Percentiles rank a stretch among this genome's conserved stretches.
Evolutionary conservation across 2,888 invertebrate genomes (phyloP).

Genomic region (Molanna angustata): DNA sequence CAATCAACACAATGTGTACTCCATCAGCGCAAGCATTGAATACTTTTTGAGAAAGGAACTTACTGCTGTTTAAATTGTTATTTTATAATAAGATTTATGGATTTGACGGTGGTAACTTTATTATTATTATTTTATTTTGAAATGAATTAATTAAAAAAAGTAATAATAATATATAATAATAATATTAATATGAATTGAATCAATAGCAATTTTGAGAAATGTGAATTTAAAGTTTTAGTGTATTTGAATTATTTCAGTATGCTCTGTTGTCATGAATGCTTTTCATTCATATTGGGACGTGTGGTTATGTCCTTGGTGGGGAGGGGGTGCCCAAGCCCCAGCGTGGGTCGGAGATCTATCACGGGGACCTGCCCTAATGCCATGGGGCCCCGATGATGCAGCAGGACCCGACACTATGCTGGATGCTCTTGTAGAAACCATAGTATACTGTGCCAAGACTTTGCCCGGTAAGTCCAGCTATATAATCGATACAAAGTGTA

Average conservation of each 20-base stretch:
- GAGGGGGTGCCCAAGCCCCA: constrained; percentile 11
- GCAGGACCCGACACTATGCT: constrained; percentile 24
- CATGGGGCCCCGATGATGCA: constrained; percentile 22
- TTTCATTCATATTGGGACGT: constrained; percentile 29
- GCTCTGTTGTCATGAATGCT: constrained; percentile 23
- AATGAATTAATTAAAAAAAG: too few relatives aligned
- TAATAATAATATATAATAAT: too few relatives aligned
- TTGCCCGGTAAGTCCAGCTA: constrained; percentile 24
- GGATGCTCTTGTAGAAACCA: constrained; percentile 27
- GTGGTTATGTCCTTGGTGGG: constrained; percentile 31
- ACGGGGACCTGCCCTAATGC: constrained; percentile 25
- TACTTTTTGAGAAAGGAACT: too few relatives aligned
- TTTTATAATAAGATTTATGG: too few relatives aligned
- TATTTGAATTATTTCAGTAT: constrained; percentile 20
- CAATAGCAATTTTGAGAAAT: too few relatives aligned
- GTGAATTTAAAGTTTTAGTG: neutral
- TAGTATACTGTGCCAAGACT: constrained; percentile 24
- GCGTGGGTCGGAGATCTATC: constrained; percentile 20
- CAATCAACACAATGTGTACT: too few relatives aligned
- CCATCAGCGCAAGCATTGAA: too few relatives aligned
- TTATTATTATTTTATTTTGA: too few relatives aligned
- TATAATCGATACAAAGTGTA: neutral
- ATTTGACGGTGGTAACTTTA: too few relatives aligned
- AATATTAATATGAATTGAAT: too few relatives aligned
- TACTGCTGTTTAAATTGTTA: too few relatives aligned